Base-by-base conservation (phyloP, 2,888 invertebrate genomes). In the Thelaira solivaga region DNA sequence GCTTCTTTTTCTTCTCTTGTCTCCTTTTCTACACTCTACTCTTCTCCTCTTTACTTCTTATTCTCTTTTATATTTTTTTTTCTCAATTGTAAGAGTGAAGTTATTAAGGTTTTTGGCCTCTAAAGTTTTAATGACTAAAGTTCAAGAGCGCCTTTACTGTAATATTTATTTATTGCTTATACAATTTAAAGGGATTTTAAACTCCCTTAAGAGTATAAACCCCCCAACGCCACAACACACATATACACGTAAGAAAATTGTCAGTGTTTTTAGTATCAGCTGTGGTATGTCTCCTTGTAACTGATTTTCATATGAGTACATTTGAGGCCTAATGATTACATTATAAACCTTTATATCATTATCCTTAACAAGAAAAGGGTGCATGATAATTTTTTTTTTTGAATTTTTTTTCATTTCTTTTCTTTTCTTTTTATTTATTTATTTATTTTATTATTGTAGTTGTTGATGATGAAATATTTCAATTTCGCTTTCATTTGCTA, bases 401-500 rank as follows among this genome's bases (percentile, higher is more conserved):
- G n/a, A n/a, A n/a, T n/a, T 39, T 59, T 26, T 22, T 36, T 29
- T 18, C 5, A 1, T 53, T 22, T 20, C 20, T 18, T 51, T 62
- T 29, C 47, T 49, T 65, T 47, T 51, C 26, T 68, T 47, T 69
- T 72, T 71, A 31, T 57, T 39, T 34, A 31, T 61, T 13, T 53
- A 26, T 29, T 77, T 75, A 41, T 67, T 64, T 34, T 20, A 29
- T 20, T 57, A 72, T 71, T 62, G 72, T 65, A 64, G 72, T 64
- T 64, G 74, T 72, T 68, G 59, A 65, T 68, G 67, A 71, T 71
- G 76, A 61, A 78, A 69, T 77, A 78, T 74, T 47, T 64, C 64
- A 72, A 64, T 73, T 68, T 72, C 72, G 2, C 20, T 43, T 72
- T 31, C 34, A 26, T 68, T 73, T 65, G 45, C 34, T 51, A 20